Evolutionary conservation across 2,113 vertebrate species (phyloP), one percentile per base, ranked within the genome.

Genomic region (Nothoprocta pentlandii): DNA sequence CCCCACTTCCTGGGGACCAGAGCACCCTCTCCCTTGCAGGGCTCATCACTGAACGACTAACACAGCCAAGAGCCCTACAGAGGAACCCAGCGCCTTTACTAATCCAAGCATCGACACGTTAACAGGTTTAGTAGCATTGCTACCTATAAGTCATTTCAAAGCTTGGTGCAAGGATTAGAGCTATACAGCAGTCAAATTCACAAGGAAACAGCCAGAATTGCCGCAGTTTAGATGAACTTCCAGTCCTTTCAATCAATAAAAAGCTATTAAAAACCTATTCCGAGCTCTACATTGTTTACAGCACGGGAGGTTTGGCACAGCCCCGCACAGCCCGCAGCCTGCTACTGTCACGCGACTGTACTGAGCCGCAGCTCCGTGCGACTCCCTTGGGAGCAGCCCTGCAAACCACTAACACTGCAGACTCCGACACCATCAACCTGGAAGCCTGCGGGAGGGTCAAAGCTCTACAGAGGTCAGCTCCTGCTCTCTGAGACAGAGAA

Each of bases 171-270:
- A 87, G 53, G 70, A 64, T 84, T 70, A 44, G 2, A 76, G 71
- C 69, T 42, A 28, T 68, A 25, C 62, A 32, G 66, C 85, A 71
- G 84, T 26, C 86, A 61, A 41, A 85, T 42, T n/a, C 23, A 8
- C 28, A 47, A 74, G 80, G 79, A 89, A 95, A 86, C 42, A 34
- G 76, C 58, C 94, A 54, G 85, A 94, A 94, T 81, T 70, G 63
- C 8, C 78, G 22, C 22, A 32, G 54, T 28, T 76, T 8, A 6
- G 76, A 80, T 75, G 73, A 94, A 89, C 84, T 70, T 86, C 59
- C 46, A 32, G 30, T 53, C 42, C 62, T 26, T 58, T 39, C 87
- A 6, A 84, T 89, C 91, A 87, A 87, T 84, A 10, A 87, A 75
- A 59, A 20, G 12, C 83, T 87, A 80, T 70, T 70, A 79, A 56